Conservation (phyloP, 1,140 invertebrate genomes). For the Lasaia peninsularis region DNA sequence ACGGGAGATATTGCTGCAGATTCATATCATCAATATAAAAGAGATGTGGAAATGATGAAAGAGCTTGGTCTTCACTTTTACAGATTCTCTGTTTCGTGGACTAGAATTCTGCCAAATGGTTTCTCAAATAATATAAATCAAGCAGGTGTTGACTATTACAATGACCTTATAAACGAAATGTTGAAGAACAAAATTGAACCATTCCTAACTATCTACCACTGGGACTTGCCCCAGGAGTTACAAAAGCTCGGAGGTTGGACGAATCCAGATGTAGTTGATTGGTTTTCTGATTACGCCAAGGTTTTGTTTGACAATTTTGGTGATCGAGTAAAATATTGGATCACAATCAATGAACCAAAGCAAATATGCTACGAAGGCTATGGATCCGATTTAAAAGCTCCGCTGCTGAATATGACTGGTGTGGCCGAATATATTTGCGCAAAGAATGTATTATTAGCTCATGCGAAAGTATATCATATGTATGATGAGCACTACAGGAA, state of each 20-base stretch:
- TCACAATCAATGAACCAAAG: conserved; percentile 84
- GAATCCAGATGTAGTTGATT: conserved; percentile 78
- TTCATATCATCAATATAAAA: conserved; percentile 51
- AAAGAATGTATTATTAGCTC: conserved; percentile 78
- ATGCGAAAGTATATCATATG: conserved; percentile 79
- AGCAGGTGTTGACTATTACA: conserved; percentile 80
- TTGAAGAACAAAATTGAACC: conserved; percentile 68
- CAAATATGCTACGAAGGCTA: conserved; percentile 79
- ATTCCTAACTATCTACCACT: conserved; percentile 82
- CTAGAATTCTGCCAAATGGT: conserved; percentile 80
- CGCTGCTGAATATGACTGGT: conserved; percentile 69
- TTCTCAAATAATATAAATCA: conserved; percentile 76
- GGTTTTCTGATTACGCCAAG: conserved; percentile 80
- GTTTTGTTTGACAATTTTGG: conserved; percentile 79
- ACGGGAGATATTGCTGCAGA: conserved; percentile 57
- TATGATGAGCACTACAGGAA: conserved; percentile 64
- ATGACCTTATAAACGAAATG: conserved; percentile 79
- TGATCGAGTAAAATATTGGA: conserved; percentile 81
- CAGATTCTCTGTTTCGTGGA: conserved; percentile 83
- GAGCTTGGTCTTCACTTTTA: conserved; percentile 76
- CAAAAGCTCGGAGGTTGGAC: conserved; percentile 81
- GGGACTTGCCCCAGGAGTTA: conserved; percentile 80
- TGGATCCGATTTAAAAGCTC: conserved; percentile 70
- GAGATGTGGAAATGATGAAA: conserved; percentile 67
- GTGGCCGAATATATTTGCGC: conserved; percentile 77